Base-by-base conservation (phyloP, 64 coral and sea anemone species). In the Montipora cactus region DNA sequence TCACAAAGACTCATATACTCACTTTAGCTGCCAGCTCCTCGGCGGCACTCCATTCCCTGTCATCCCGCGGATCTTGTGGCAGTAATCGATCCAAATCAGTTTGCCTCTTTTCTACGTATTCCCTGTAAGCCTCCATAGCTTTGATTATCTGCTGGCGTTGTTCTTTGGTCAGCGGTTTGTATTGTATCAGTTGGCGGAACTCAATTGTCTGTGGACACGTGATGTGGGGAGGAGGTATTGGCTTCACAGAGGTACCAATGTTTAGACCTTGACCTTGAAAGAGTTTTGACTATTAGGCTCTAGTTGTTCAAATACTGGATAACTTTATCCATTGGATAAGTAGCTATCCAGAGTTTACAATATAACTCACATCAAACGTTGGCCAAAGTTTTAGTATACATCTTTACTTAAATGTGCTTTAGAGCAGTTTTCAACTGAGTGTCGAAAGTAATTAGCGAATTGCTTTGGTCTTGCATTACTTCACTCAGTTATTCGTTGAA, bases 141-240 rank as follows among this genome's bases (percentile, higher is more conserved):
- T 62, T 84, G 44, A 72, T 47, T 3, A 99, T 91, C 11, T 59
- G 58, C 18, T 92, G 84, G 18, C 98, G 89, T 55, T 99, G 83
- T 28, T 80, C 84, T 47, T 55, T 73, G 53, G 92, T 94, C 84
- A 95, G 72, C 12, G 94, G 94, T 76, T 89, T 93, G 75, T 94
- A 91, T 79, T 98, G 91, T 7, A 94, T 88, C 22, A 98, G 83
- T 45, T 98, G 97, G 16, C 97, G 92, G 14, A 98, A 88, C 20
- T 96, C 91, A 7, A 98, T 73, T 20, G 87, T 94, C 28, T 58
- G 55, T 2, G 97, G 97, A 80, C 97, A 98, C 0, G 94, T 98
- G 48, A 96, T 89, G 44, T 75, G 78, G 14, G 91, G 88, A 7
- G 70, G 58, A 16, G 59, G 57, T 46, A 67, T 55, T 1, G 87